Base-by-base conservation (phyloP, 2,797 vertebrate species). In the Margarornis squamiger region DNA sequence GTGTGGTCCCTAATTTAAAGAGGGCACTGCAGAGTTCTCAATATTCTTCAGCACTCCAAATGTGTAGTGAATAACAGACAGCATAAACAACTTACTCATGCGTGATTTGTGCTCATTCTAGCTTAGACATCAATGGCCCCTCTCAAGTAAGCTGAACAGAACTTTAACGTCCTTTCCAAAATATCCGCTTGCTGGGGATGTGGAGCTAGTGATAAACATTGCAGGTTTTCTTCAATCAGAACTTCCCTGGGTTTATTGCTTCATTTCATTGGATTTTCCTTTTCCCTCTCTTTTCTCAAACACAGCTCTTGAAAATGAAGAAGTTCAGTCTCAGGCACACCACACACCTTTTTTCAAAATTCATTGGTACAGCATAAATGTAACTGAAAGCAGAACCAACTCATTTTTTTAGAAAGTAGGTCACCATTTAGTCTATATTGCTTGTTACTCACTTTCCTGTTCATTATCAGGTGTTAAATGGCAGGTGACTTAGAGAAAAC, bases 101-200 rank as follows among this genome's bases (percentile, higher is more conserved):
- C 92, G 41, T 86, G 94, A 76, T 88, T 85, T 92, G 86, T 86
- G 67, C 74, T 80, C 81, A 34, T 86, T 86, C 24, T 57, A 76
- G 67, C 48, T 30, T 18, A 81, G 70, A 62, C 58, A 81, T 36
- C 77, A 89, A 27, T 71, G 58, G 22, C 52, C 7, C 34, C 41
- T 88, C 79, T 67, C 63, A 74, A 91, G 68, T 45, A 75, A 86
- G 55, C 59, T 68, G 63, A 91, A 46, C 22, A 79, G 88, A 92
- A 63, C 12, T 52, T 20, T 41, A 88, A 68, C 0, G 2, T 75
- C 76, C 66, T 88, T 68, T 82, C 70, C 59, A 76, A 93, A 96
- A 93, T 26, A 26, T 27, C 0, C 0, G 4, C 76, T 86, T 4
- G 3, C n/a, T 5, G 2, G 19, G 24, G 34, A 88, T 62, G 18